Percentiles rank a stretch among this genome's conserved stretches.
phyloP scores from a whole-genome alignment of 1,140 invertebrate species.

The Geopemphigus sp. region DNA sequence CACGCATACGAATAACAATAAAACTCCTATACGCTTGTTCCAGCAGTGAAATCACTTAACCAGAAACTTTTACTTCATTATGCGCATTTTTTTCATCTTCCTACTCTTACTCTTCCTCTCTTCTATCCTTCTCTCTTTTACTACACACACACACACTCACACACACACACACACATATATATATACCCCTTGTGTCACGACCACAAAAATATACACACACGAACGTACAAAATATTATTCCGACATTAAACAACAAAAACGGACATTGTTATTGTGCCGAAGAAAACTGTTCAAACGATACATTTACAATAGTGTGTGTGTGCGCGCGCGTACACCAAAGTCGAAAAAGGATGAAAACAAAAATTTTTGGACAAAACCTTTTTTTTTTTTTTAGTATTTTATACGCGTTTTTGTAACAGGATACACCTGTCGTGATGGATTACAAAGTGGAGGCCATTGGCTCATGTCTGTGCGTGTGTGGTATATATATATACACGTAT shows the following conservation, averaged over 20 bases:
- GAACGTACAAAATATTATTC: not conserved
- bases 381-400: too few relatives aligned
- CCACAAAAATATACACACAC: constrained; percentile 19
- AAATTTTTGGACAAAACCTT: constrained; percentile 1
- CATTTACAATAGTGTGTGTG: not conserved
- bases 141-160: not conserved
- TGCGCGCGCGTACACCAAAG: not conserved
- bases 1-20: constrained; percentile 25
- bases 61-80: constrained; percentile 50
- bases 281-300: constrained; percentile 26
- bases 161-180: not conserved
- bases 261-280: constrained; percentile 32
- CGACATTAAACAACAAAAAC: constrained; percentile 12
- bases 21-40: constrained; percentile 42
- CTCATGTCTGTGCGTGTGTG: not conserved
- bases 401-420: constrained; percentile 39
- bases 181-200: constrained; percentile 26
- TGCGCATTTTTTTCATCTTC: constrained; percentile 44
- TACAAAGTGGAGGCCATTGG: not conserved
- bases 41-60: constrained; percentile 46
- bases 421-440: constrained; percentile 43
- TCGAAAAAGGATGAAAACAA: not conserved
- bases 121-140: too few relatives aligned
- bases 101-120: not conserved
- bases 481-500: not conserved